phyloP scores from a whole-genome alignment of 2,888 invertebrate genomes.

The Gryllus longicercus region DNA sequence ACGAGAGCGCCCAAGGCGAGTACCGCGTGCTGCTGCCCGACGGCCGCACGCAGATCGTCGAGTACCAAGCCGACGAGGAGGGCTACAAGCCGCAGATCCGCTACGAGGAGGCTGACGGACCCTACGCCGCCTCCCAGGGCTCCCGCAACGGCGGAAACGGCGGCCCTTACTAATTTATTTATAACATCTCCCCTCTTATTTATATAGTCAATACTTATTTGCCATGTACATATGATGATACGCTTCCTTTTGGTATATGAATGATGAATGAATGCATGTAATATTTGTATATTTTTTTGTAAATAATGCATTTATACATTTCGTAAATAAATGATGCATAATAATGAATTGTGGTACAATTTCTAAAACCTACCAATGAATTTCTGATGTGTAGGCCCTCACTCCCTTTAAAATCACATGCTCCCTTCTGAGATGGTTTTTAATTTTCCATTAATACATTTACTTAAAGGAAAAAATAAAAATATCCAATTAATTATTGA shows the following conservation, averaged over 20 bases:
- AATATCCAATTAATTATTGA: too few species aligned
- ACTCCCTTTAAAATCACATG: too few species aligned
- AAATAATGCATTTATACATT: background rate
- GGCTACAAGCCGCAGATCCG: constrained; percentile 66
- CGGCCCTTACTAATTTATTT: background rate
- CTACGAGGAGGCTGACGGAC: constrained; percentile 52
- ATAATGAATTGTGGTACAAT: background rate
- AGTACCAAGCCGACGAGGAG: constrained; percentile 65
- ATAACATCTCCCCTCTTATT: background rate
- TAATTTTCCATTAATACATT: too few species aligned
- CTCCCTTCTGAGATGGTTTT: too few species aligned
- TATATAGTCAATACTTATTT: background rate
- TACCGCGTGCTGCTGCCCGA: constrained; percentile 48
- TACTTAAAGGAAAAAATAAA: too few species aligned
- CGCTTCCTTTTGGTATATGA: too few species aligned
- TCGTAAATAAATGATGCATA: constrained; percentile 4
- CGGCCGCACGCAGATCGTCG: constrained; percentile 56
- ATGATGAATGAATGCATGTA: background rate
- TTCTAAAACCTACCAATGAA: background rate
- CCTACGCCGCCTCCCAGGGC: constrained; percentile 18
- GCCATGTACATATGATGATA: background rate
- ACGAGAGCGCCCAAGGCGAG: constrained; percentile 46
- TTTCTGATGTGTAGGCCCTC: too few species aligned
- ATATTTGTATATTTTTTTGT: constrained; percentile 4
- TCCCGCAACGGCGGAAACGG: background rate